Conservation (phyloP, 2,888 invertebrate genomes). For the Ennomos quercinarius region DNA sequence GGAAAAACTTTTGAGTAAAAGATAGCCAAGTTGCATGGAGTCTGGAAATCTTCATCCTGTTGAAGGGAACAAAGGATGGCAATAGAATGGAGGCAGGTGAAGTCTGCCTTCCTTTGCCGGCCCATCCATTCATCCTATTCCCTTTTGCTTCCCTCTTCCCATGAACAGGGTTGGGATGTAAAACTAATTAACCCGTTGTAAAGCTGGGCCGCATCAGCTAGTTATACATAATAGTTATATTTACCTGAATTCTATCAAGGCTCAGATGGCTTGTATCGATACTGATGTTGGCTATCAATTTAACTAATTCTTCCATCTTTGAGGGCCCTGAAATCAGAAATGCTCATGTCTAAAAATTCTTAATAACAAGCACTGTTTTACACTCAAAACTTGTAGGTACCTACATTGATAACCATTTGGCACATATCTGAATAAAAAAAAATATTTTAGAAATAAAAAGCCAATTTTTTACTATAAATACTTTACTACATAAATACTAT, state of each 20-base stretch:
- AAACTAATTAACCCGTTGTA: too few relatives aligned
- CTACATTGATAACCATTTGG: not conserved
- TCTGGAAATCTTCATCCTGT: too few relatives aligned
- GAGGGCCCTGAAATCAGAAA: constrained; percentile 44
- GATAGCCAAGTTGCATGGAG: too few relatives aligned
- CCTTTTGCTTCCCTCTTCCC: too few relatives aligned
- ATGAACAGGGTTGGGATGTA: too few relatives aligned
- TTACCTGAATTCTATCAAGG: constrained; percentile 62
- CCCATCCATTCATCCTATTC: too few relatives aligned
- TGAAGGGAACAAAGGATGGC: too few relatives aligned
- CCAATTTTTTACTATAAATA: constrained; percentile 55
- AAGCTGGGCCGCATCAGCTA: too few relatives aligned
- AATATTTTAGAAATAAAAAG: constrained; percentile 55
- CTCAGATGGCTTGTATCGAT: constrained; percentile 30
- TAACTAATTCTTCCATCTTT: constrained; percentile 53
- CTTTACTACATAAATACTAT: constrained; percentile 75
- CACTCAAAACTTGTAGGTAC: not conserved
- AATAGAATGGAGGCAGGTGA: too few relatives aligned
- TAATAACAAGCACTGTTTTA: not conserved
- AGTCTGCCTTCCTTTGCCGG: too few relatives aligned
- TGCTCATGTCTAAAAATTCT: constrained; percentile 20
- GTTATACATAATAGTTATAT: too few relatives aligned
- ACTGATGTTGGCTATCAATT: constrained; percentile 29
- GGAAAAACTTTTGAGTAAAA: too few relatives aligned
- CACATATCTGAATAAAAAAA: not conserved